Percentiles rank a stretch among this genome's conserved stretches.
These are phyloP conservation scores for Suillia variegata DNA, from an alignment of 2,888 invertebrate species.

Conservation along the genomic window DNA sequence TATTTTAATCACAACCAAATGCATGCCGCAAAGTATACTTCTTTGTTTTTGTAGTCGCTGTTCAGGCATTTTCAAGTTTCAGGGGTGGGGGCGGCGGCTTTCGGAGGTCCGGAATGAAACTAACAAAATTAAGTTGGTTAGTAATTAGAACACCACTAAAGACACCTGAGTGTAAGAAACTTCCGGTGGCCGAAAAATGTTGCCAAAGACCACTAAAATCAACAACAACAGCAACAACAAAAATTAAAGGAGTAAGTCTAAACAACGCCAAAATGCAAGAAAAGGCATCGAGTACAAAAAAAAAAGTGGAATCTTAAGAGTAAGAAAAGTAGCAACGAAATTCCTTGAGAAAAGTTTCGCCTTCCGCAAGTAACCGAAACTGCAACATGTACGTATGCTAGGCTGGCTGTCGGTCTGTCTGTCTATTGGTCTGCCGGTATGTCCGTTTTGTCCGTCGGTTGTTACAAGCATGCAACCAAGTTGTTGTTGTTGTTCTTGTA, in stretches of 20 bases:
- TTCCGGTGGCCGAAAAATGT: slow-evolving; percentile 12
- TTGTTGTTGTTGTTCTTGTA: slow-evolving; percentile 21
- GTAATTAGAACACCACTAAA: slow-evolving; percentile 53
- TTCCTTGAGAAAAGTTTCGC: slow-evolving; percentile 51
- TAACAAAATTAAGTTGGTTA: slow-evolving; percentile 47
- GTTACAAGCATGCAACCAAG: slow-evolving; percentile 30
- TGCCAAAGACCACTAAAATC: not conserved
- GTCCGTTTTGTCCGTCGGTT: not conserved
- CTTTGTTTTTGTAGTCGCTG: not conserved
- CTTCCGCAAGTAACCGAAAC: slow-evolving; percentile 18
- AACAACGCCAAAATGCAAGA: not conserved
- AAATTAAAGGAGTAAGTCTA: not conserved
- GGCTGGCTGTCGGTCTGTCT: not conserved
- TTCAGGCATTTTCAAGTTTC: not conserved
- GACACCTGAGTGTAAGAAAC: slow-evolving; percentile 41
- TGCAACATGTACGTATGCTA: not conserved
- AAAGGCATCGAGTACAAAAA: not conserved
- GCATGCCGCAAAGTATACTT: slow-evolving; percentile 3
- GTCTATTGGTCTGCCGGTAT: not conserved
- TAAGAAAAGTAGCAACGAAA: slow-evolving; percentile 50
- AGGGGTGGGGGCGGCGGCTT: not conserved
- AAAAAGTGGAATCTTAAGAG: slow-evolving; percentile 26
- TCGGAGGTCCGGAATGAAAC: not conserved
- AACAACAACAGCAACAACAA: slow-evolving; percentile 2
- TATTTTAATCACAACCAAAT: slow-evolving; percentile 5